Evolutionary conservation across 2,113 vertebrate species (phyloP), one percentile per base, ranked within the genome.

Genomic region (Oreotrochilus melanogaster): DNA sequence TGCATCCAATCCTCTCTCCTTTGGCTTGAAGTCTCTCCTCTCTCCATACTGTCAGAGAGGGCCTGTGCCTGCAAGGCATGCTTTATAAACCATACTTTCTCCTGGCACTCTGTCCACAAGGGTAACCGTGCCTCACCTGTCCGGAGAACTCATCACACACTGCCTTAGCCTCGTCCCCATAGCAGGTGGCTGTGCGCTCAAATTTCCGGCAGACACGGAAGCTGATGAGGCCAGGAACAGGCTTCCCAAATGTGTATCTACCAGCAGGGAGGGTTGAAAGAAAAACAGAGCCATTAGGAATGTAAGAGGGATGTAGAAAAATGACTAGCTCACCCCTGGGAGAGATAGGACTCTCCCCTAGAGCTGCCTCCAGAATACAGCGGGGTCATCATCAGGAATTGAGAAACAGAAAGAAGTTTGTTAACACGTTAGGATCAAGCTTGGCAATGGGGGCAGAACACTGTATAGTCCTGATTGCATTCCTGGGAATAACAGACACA

Each of bases 201-300:
- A 94, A 98, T 0, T 70, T 97, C 27, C 98, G 96, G 96, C 98
- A 98, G 8, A 98, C 22, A 17, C 64, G 97, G 70, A 98, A 45
- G 31, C 23, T 97, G 50, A 84, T 84, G 0, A 48, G 56, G 71
- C 98, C 98, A 6, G 94, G 96, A 83, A 98, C 98, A 33, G 98
- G 96, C 64, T 98, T 98, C 53, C 98, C 98, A 65, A 98, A 98
- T 1, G 97, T 98, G 67, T 98, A 98, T 45, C 98, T 98, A 89
- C 57, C 35, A 85, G 53, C 31, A 86, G 9, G 16, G 15, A 80
- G 45, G 69, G 45, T 75, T 58, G 42, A 67, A 86, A 87, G 33
- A 47, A 76, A 73, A 95, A 75, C 8, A 67, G 23, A 89, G 10
- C 9, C 43, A 43, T 86, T 57, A 76, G 56, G 19, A 51, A 58